Percentiles rank a stretch among this genome's conserved stretches.
Evolutionary conservation across 2,797 vertebrate species (phyloP).

Genomic region (Petrocephalus schoutedeni): DNA sequence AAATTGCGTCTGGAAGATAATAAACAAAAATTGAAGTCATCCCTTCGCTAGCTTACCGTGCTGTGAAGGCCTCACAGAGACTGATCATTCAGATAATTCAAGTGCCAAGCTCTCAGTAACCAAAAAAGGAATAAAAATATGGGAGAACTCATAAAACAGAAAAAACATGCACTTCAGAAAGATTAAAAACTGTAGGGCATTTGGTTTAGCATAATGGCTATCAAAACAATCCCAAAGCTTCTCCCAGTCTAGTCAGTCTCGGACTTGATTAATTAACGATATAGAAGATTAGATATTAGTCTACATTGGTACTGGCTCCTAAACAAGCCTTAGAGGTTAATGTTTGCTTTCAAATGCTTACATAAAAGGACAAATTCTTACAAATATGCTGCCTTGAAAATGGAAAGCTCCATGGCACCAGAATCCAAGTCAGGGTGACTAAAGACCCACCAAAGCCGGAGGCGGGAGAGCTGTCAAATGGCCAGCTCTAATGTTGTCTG

Average conservation of each 20-base stretch:
- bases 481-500: neutral
- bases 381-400: neutral
- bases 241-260: neutral
- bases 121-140: neutral
- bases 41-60: slow-evolving; percentile 32
- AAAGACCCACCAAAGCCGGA: neutral
- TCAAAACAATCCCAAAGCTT: neutral
- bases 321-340: neutral
- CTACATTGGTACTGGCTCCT: neutral
- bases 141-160: neutral
- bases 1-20: slow-evolving; percentile 32
- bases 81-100: neutral
- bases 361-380: neutral
- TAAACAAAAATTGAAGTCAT: slow-evolving; percentile 40
- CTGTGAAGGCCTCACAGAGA: neutral
- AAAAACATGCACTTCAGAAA: neutral
- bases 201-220: neutral
- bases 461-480: neutral
- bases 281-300: neutral
- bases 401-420: neutral
- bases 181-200: neutral
- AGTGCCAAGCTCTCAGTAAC: neutral
- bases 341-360: neutral
- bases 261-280: neutral
- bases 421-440: neutral